Evolutionary conservation across 1,140 invertebrate species (phyloP), one percentile per base, ranked within the genome.

Genomic region (Orchestia grillus): DNA sequence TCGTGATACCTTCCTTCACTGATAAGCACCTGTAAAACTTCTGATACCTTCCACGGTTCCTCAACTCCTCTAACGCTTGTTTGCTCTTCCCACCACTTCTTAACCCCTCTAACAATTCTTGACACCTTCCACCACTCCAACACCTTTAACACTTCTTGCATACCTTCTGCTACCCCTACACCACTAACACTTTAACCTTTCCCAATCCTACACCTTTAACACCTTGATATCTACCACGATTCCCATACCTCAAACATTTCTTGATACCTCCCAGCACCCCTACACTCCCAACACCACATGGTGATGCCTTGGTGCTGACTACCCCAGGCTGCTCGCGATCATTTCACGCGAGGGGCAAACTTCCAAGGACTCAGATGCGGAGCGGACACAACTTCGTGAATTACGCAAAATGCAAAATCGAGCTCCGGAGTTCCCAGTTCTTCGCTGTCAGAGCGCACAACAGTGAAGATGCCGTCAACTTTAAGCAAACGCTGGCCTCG

Each of bases 361-460:
- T 77, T 77, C 28, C 62, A 77, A 77, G 62, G 62, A 77, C 62
- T 77, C 62, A 77, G 62, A 77, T 23, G 62, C 62, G 62, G 15
- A 15, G 15, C 62, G 62, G 28, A 36, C 62, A 77, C 62, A 77
- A 77, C 15, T 77, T 77, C 62, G 62, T 77, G 36, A 77, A 77
- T 77, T 77, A 77, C 62, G 62, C 62, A 77, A 77, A 77, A 77
- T 77, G 62, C 62, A 77, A 77, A 77, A 77, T 77, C 62, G 62
- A 77, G 62, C 62, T 77, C 62, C 28, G 62, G 28, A 77, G 62
- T 77, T 77, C 36, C 15, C 11, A 77, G 62, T 77, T 77, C 62
- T 77, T 77, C 28, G 11, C 62, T 77, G 62, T 77, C 62, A 8
- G 62, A 77, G 62, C 62, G 11, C 28, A 77, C 62, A 77, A 77